Base-by-base conservation (phyloP, 2,113 vertebrate genomes). In the Pomatostomus ruficeps region DNA sequence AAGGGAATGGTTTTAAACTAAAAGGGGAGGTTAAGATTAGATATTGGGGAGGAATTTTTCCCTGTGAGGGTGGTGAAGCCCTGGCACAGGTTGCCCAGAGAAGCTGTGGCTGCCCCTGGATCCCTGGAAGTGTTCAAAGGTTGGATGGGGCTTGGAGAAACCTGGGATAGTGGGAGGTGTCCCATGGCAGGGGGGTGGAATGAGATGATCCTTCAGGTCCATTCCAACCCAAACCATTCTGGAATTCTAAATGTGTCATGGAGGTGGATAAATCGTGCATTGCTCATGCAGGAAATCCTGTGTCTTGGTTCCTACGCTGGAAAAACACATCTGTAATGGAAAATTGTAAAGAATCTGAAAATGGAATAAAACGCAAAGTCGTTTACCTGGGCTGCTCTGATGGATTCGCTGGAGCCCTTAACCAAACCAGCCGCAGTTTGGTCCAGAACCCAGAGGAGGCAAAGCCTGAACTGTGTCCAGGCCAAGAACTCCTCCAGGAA, bases 101-200 rank as follows among this genome's bases (percentile, higher is more conserved):
- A 67, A 81, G 29, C 11, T 59, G 40, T 75, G 61, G 38, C 24
- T 82, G 45, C 46, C 21, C 61, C 20, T n/a, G n/a, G n/a, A 12
- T 25, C 17, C 24, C n/a, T 81, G 45, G 38, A 40, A 31, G 24
- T 25, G 24, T 31, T 6, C n/a, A 31, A 67, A 52, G 19, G 7
- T 2, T 52, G 52, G 38, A n/a, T 7, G 3, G 9, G 5, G 9
- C n/a, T 59, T 59, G n/a, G 29, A 74, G 20, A 11, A 59, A 1
- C 11, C 4, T 59, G 77, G 16, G 0, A 0, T 10, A n/a, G 16
- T 29, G 16, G 45, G 52, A 1, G 1, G 13, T 38, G 38, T 45
- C n/a, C 45, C 20, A 14, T n/a, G 61, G 33, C 33, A 59, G 5
- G 25, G 14, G 36, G 2, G 3, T 57, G 43, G 12, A 73, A 80